phyloP scores from a whole-genome alignment of 2,113 vertebrate genomes.

The Oryzias celebensis region DNA sequence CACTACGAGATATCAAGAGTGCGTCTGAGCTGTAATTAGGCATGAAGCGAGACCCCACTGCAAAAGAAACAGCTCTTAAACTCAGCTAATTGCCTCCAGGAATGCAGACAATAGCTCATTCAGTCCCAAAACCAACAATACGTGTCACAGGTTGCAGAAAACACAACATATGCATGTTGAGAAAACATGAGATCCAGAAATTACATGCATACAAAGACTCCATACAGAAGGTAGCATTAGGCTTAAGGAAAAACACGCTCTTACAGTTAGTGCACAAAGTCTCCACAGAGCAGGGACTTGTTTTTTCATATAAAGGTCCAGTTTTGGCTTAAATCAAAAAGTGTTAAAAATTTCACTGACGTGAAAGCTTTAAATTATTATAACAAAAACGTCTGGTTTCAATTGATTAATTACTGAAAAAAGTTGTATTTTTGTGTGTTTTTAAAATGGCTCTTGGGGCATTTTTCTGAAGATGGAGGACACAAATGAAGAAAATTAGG shows the following conservation, averaged over 20 bases:
- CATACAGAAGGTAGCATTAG: background rate
- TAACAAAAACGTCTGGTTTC: too few species aligned
- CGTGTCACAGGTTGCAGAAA: constrained; percentile 36
- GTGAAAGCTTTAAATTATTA: too few species aligned
- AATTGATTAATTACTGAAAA: too few species aligned
- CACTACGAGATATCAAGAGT: constrained; percentile 9
- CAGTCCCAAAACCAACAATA: constrained; percentile 26
- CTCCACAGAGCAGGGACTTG: background rate
- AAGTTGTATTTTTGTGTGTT: too few species aligned
- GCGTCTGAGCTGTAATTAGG: constrained; percentile 42
- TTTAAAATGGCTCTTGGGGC: too few species aligned
- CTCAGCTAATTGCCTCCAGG: constrained; percentile 43
- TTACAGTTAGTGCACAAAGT: background rate
- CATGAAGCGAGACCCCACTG: constrained; percentile 31
- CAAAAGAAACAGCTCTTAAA: constrained; percentile 37
- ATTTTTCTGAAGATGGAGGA: too few species aligned
- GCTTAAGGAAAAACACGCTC: background rate
- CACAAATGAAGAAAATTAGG: too few species aligned
- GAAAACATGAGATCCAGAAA: constrained; percentile 27
- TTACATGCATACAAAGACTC: constrained; percentile 13
- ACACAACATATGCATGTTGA: constrained; percentile 28
- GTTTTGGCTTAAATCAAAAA: too few species aligned
- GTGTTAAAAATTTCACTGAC: too few species aligned
- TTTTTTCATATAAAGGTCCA: background rate
- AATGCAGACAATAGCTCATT: constrained; percentile 50